phyloP scores from a whole-genome alignment of 1,140 invertebrate species.

The Lerema accius region DNA sequence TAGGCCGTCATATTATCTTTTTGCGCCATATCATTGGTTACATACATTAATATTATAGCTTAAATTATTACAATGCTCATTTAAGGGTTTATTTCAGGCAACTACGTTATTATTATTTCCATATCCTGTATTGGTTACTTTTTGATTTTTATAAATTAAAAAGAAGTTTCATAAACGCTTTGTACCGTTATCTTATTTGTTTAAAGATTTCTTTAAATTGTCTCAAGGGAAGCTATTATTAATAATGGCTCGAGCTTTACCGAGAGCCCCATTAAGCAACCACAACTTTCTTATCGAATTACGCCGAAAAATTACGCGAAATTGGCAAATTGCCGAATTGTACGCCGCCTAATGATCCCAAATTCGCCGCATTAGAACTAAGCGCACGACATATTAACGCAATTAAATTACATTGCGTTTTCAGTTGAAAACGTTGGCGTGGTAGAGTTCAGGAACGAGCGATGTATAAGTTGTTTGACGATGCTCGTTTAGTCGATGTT shows the following conservation, averaged over 20 bases:
- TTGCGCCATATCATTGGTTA: no score
- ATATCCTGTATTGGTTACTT: no score
- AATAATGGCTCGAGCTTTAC: neutral
- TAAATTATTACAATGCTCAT: no score
- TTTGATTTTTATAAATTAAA: no score
- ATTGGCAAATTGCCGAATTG: constrained; percentile 25
- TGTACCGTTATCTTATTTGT: no score
- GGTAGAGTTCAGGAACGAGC: constrained; percentile 7
- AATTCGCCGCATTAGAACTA: constrained; percentile 1
- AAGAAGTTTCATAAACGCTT: no score
- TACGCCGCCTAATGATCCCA: constrained; percentile 18
- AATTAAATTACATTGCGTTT: constrained; percentile 7
- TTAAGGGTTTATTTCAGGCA: no score
- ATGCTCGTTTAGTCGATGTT: neutral
- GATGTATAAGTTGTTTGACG: neutral
- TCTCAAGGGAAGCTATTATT: neutral
- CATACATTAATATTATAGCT: no score
- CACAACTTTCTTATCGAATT: constrained; percentile 27
- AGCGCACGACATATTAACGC: constrained; percentile 6
- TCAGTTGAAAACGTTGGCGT: neutral
- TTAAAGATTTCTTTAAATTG: neutral
- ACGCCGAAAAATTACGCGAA: constrained; percentile 28
- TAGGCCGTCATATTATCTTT: no score
- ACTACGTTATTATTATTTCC: no score
- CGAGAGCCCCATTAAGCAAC: constrained; percentile 21